These are phyloP conservation scores for Ellobium chinense DNA, from an alignment of 2,888 invertebrate species.

Conservation along the genomic window DNA sequence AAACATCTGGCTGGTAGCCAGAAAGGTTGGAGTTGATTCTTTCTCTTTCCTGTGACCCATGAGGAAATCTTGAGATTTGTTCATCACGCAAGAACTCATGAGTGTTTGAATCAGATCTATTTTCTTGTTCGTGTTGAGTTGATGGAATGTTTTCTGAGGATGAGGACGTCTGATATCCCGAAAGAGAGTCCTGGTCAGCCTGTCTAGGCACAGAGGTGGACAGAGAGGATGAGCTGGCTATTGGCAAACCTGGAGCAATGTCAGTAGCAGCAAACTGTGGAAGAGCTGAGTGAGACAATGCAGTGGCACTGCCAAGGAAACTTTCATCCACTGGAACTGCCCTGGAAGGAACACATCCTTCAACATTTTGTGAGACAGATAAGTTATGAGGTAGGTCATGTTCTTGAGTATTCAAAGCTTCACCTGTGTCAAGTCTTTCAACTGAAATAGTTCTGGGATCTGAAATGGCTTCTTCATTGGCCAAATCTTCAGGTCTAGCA, in stretches of 20 bases:
- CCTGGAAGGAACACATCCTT: not conserved
- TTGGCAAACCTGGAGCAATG: not conserved
- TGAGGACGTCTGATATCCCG: not conserved
- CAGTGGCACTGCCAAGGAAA: not conserved
- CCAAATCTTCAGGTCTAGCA: no score
- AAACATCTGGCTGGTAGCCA: conserved; percentile 23
- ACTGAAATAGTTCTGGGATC: no score
- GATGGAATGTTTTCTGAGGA: not conserved
- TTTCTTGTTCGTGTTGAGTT: not conserved
- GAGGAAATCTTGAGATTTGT: no score
- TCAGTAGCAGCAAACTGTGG: not conserved
- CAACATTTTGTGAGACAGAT: not conserved
- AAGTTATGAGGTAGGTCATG: not conserved
- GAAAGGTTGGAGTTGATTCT: conserved; percentile 19
- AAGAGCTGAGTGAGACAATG: not conserved
- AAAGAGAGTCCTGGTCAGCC: not conserved
- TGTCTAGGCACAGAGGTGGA: not conserved
- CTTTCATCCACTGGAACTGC: not conserved
- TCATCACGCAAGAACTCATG: not conserved
- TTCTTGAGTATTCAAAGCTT: not conserved
- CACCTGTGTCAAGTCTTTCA: not conserved
- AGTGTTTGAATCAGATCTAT: not conserved
- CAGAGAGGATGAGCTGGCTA: not conserved
- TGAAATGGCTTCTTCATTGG: not conserved
- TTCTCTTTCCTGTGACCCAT: not conserved